phyloP scores from a whole-genome alignment of 2,888 invertebrate genomes.

The Heliconius hortense region DNA sequence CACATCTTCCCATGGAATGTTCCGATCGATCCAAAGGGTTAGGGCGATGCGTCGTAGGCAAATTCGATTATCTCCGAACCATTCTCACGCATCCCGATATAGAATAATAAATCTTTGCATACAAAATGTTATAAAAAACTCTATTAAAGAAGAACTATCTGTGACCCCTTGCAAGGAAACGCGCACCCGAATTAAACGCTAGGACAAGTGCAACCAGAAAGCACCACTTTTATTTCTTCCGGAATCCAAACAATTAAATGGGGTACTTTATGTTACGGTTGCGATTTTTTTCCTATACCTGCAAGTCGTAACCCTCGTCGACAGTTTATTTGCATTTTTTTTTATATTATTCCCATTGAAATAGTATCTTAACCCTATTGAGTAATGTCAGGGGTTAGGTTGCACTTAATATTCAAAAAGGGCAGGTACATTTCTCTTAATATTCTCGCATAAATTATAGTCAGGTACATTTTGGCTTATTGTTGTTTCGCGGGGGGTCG shows the following conservation, averaged over 20 bases:
- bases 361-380: conserved; percentile 81
- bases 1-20: conserved; percentile 75
- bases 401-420: conserved; percentile 83
- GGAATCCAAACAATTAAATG: conserved; percentile 51
- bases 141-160: conserved; percentile 80
- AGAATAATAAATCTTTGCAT: conserved; percentile 80
- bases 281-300: conserved; percentile 66
- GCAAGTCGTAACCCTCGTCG: conserved; percentile 75
- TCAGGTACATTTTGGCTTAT: conserved; percentile 81
- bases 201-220: conserved; percentile 73
- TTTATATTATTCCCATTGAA: conserved; percentile 77
- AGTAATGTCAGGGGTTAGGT: conserved; percentile 82
- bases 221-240: conserved; percentile 50
- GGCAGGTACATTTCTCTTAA: conserved; percentile 83
- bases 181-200: conserved; percentile 79
- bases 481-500: conserved; percentile 66
- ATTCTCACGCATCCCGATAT: conserved; percentile 79
- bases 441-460: conserved; percentile 83
- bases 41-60: conserved; percentile 77
- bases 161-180: conserved; percentile 69
- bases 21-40: conserved; percentile 71
- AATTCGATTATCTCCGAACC: conserved; percentile 78
- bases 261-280: conserved; percentile 63
- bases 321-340: conserved; percentile 82
- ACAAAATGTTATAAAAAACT: conserved; percentile 71